Base-by-base conservation (phyloP, 2,113 vertebrate genomes). In the Chrysochloris asiatica region DNA sequence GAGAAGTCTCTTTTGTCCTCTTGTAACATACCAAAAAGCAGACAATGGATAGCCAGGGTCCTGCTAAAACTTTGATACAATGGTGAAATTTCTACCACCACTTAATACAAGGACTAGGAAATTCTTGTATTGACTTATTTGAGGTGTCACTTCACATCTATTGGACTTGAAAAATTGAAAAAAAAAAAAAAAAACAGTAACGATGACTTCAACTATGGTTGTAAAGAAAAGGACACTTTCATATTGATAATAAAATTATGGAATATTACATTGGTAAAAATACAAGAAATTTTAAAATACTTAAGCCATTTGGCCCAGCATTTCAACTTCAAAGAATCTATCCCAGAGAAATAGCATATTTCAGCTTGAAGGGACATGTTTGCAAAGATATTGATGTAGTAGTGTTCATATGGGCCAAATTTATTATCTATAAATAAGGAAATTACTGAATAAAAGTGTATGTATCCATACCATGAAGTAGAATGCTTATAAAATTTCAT, bases 311-410 rank as follows among this genome's bases (percentile, higher is more conserved):
- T 69, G 14, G 76, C 11, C 33, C 52, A 84, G 24, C 8, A 36
- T 90, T 89, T 86, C 9, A 65, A 33, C 43, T 59, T 56, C 84
- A 81, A 80, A 81, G 43, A 92, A 87, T 67, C 22, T 65, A 87
- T 45, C 7, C 21, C 11, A 72, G 28, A 81, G 22, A 90, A 84
- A 82, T 72, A 73, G 92, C 76, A 77, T 56, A 56, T 54, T 89
- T 24, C 28, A 80, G 4, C 86, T n/a, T 78, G 2, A 81, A 81
- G 19, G 36, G 5, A 50, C 5, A 59, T 16, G 8, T 36, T 7
- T 21, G 38, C 6, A 77, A 61, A 36, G 1, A 56, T 78, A 90
- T 56, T 65, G 56, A 73, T 36, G 1, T 33, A 47, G 16, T 24
- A 76, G 38, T 82, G n/a, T 38, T 86, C 26, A 77, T 41, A 65